Evolutionary conservation across 2,888 invertebrate species (phyloP), one percentile per base, ranked within the genome.

Genomic region (Philopedon plagiatum): DNA sequence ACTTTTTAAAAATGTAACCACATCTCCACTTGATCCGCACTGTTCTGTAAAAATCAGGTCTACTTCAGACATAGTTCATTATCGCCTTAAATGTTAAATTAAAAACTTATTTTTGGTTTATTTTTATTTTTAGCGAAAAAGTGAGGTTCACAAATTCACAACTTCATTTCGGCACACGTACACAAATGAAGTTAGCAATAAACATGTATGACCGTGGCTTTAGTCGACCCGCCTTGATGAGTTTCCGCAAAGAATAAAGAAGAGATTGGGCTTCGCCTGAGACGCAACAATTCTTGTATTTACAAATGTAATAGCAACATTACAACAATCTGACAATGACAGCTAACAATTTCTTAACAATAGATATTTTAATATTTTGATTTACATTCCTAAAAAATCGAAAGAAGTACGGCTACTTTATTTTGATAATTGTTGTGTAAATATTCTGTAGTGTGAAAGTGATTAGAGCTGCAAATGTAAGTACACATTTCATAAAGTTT

Each of bases 31-130:
- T 23, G 80, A 77, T 23, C 80, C 79, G 51, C 76, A 79, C 62
- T 78, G 78, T 74, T 81, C 81, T 26, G 67, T 73, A 57, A 78
- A 32, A 39, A 79, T 63, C 46, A 78, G 63, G 15, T 79, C 76
- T 23, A 70, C 51, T 15, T 65, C 67, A 23, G 56, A 37, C 66
- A 71, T 68, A 39, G 11, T 41, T 61, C n/a, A 15, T 26, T 26
- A 26, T 34, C 5, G 11, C 11, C 15, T 39, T 39, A 15, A n/a
- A n/a, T n/a, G n/a, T 7, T 26, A 19, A n/a, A n/a, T 44, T 44
- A 19, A 46, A 19, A 11, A 37, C 37, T n/a, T 21, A 11, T 9
- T n/a, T n/a, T n/a, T n/a, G n/a, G n/a, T n/a, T n/a, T n/a, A n/a
- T n/a, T n/a, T n/a, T n/a, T n/a, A n/a, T 13, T 29, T 29, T 26